Conservation (phyloP, 2,888 invertebrate species). For the Eutolmus rufibarbis region DNA sequence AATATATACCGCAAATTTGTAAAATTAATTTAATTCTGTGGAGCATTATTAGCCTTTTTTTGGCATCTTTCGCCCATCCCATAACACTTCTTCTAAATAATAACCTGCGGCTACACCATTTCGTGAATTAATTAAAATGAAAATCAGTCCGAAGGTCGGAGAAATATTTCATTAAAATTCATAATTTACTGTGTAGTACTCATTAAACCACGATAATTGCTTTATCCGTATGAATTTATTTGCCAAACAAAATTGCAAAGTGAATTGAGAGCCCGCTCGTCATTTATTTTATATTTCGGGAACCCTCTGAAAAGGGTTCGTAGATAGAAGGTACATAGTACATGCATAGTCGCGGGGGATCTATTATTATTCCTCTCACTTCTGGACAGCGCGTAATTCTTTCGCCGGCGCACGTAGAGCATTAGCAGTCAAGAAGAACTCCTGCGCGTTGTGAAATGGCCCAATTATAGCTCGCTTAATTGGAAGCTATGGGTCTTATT, state of each 20-base stretch:
- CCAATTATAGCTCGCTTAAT: neutral
- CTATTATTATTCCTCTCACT: neutral
- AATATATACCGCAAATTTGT: neutral
- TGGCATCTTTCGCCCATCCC: neutral
- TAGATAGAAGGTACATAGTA: neutral
- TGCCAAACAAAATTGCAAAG: neutral
- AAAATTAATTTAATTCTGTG: neutral
- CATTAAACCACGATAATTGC: neutral
- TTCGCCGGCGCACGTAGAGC: neutral
- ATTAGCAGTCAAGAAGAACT: neutral
- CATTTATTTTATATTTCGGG: neutral
- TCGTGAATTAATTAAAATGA: neutral
- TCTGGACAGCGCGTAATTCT: neutral
- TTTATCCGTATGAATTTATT: neutral
- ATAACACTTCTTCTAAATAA: neutral
- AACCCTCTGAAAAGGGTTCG: neutral
- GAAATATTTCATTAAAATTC: neutral
- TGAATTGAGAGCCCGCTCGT: neutral
- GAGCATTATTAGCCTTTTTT: neutral
- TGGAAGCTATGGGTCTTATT: neutral
- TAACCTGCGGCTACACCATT: neutral
- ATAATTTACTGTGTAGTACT: neutral
- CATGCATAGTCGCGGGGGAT: neutral
- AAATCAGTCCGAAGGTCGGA: neutral
- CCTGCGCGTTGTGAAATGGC: neutral